Percentiles rank a stretch among this genome's conserved stretches.
These are phyloP conservation scores for Apis cerana DNA, from an alignment of 1,140 invertebrate genomes.

Conservation along the genomic window DNA sequence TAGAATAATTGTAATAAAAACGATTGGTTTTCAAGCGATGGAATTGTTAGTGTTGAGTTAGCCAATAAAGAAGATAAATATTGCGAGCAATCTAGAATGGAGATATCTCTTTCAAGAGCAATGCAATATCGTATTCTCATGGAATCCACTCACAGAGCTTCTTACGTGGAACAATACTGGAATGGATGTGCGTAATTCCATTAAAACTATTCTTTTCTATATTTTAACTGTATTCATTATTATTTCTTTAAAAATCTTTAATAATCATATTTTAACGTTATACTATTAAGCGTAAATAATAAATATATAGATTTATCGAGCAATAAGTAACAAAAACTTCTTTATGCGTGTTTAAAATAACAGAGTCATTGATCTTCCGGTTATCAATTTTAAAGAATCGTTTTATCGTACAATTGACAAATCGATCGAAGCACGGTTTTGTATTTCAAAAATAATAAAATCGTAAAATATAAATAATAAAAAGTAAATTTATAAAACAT, in stretches of 20 bases:
- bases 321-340: too few species aligned
- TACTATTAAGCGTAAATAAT: background rate
- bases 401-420: too few species aligned
- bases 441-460: too few species aligned
- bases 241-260: too few species aligned
- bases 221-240: background rate
- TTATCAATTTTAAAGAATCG: too few species aligned
- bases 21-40: background rate
- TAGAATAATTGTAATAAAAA: background rate
- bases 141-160: background rate
- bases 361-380: too few species aligned
- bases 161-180: background rate
- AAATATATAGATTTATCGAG: background rate
- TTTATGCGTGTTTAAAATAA: too few species aligned
- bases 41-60: background rate
- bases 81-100: conserved; percentile 16
- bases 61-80: conserved; percentile 9
- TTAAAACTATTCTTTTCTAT: background rate
- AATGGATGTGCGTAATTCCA: background rate
- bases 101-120: conserved; percentile 22
- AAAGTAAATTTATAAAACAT: too few species aligned
- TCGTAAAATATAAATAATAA: too few species aligned
- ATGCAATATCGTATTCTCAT: background rate
- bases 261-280: background rate
- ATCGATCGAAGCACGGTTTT: too few species aligned